phyloP scores from a whole-genome alignment of 2,888 invertebrate species.

The Bombylius major region DNA sequence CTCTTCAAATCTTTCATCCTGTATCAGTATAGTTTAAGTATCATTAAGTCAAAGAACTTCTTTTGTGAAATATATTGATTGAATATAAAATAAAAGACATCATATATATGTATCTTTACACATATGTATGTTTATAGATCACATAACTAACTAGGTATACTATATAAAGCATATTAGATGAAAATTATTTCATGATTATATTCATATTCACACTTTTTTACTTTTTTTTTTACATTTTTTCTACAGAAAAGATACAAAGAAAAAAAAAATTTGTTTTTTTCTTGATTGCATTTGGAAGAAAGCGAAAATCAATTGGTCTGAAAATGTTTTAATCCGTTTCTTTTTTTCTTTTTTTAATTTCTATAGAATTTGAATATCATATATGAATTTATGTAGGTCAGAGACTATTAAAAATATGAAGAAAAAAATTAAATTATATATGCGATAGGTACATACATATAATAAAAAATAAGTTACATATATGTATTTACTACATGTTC shows the following conservation, averaged over 20 bases:
- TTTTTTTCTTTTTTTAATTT: not conserved
- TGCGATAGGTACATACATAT: too few relatives aligned
- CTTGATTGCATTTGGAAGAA: too few relatives aligned
- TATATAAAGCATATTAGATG: too few relatives aligned
- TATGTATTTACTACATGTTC: too few relatives aligned
- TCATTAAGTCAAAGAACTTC: conserved; percentile 5
- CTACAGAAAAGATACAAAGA: not conserved
- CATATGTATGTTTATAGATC: not conserved
- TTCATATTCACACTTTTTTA: too few relatives aligned
- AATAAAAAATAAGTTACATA: too few relatives aligned
- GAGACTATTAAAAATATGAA: too few relatives aligned
- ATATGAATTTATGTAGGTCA: too few relatives aligned
- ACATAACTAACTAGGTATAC: too few relatives aligned
- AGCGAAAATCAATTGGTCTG: too few relatives aligned
- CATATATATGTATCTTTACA: not conserved
- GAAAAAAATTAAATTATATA: too few relatives aligned
- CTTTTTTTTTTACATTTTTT: not conserved
- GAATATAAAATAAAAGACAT: not conserved
- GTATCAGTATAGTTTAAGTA: not conserved
- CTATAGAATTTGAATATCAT: not conserved
- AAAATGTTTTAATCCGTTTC: not conserved
- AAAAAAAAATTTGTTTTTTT: not conserved
- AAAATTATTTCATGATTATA: too few relatives aligned
- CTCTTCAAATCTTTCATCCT: not conserved
- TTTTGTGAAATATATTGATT: conserved; percentile 4